Evolutionary conservation across 1,140 invertebrate species (phyloP).

Genomic region (Listronotus bonariensis): DNA sequence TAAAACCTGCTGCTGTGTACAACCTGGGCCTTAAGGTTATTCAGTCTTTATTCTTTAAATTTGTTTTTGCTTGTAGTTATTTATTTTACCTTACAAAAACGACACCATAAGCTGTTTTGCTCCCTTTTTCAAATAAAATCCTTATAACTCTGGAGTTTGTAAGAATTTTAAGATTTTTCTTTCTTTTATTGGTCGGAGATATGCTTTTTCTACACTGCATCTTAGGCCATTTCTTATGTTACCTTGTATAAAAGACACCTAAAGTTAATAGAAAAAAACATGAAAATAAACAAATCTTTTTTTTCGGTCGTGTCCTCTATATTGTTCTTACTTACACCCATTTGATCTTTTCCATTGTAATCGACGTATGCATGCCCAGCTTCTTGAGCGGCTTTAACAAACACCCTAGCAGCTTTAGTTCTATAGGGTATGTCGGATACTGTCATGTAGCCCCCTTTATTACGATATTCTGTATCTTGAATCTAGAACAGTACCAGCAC

Average conservation of each 20-base stretch:
- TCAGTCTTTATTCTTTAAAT: too few species aligned
- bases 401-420: conserved; percentile 64
- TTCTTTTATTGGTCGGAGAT: conserved; percentile 76
- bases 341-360: conserved; percentile 87
- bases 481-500: conserved; percentile 4
- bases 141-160: conserved; percentile 80
- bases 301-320: too few species aligned
- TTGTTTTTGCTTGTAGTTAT: too few species aligned
- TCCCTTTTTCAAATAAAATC: conserved; percentile 75
- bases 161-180: conserved; percentile 85
- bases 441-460: conserved; percentile 42
- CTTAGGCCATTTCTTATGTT: conserved; percentile 76
- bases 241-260: conserved; percentile 83
- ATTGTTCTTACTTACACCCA: conserved; percentile 62
- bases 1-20: too few species aligned
- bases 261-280: conserved; percentile 47
- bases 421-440: conserved; percentile 61
- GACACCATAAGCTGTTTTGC: conserved; percentile 67
- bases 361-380: conserved; percentile 74
- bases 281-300: too few species aligned
- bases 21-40: too few species aligned
- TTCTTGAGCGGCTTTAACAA: conserved; percentile 74
- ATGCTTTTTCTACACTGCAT: conserved; percentile 88
- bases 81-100: conserved; percentile 59
- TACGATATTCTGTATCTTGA: conserved; percentile 60